phyloP scores from a whole-genome alignment of 2,888 invertebrate genomes.

The Acleris emargana region DNA sequence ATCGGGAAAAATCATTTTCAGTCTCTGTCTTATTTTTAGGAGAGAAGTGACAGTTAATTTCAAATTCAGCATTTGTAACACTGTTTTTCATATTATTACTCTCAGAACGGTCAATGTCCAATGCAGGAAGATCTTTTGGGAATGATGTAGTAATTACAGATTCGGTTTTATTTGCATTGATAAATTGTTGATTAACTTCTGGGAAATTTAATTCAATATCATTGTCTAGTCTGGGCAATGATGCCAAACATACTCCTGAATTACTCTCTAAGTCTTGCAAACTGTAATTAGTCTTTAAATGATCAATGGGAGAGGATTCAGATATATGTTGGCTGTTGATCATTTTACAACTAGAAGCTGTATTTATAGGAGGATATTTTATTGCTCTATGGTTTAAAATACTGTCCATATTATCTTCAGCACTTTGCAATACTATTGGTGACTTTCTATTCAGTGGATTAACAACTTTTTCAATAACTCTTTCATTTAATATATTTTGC shows the following conservation, averaged over 20 bases:
- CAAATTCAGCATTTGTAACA: constrained; percentile 36
- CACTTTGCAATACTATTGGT: constrained; percentile 47
- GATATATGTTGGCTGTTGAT: constrained; percentile 59
- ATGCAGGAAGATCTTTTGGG: constrained; percentile 50
- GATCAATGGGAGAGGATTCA: constrained; percentile 48
- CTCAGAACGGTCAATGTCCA: constrained; percentile 49
- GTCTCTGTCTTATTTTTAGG: constrained; percentile 45
- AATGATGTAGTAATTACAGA: constrained; percentile 44
- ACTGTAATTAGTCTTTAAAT: constrained; percentile 64
- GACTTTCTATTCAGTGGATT: constrained; percentile 63
- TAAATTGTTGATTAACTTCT: constrained; percentile 80
- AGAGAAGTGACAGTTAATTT: constrained; percentile 41
- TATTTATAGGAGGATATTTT: constrained; percentile 20
- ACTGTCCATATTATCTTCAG: constrained; percentile 49
- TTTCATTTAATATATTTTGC: constrained; percentile 67
- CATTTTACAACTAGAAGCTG: constrained; percentile 69
- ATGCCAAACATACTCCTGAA: constrained; percentile 73
- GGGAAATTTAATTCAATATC: constrained; percentile 78
- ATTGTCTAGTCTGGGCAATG: constrained; percentile 74
- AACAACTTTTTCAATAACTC: constrained; percentile 73
- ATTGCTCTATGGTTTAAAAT: constrained; percentile 13
- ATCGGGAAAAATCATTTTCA: constrained; percentile 63
- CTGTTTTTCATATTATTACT: constrained; percentile 38
- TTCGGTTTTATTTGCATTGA: constrained; percentile 73
- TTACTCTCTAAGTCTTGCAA: constrained; percentile 74